Evolutionary conservation across 2,797 vertebrate species (phyloP).

Genomic region (Chiloscyllium punctatum): DNA sequence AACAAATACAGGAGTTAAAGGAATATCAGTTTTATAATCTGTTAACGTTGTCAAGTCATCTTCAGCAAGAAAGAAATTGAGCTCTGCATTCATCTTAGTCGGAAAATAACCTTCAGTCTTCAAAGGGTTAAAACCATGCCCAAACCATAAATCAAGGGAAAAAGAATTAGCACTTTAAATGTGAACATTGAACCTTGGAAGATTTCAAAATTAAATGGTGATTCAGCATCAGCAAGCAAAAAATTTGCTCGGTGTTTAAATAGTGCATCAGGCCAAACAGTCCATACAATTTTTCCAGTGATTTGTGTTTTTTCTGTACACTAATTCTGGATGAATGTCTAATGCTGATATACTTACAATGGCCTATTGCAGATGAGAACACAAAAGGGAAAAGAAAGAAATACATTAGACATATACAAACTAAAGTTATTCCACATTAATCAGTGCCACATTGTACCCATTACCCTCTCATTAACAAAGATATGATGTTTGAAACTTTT

Average conservation of each 20-base stretch:
- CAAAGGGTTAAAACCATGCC: neutral
- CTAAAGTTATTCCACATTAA: neutral
- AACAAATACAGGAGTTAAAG: neutral
- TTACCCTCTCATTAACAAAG: neutral
- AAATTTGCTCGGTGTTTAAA: neutral
- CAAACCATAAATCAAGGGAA: neutral
- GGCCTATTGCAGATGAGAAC: constrained; percentile 33
- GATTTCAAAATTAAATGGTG: neutral
- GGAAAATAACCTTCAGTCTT: neutral
- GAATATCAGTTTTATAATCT: neutral
- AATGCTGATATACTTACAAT: constrained; percentile 37
- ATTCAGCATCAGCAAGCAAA: neutral
- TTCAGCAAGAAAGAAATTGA: neutral
- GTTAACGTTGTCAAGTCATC: neutral
- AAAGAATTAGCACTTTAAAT: neutral
- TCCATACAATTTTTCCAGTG: neutral
- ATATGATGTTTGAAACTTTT: neutral
- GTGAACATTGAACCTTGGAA: neutral
- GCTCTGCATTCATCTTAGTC: neutral
- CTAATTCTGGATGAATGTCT: neutral
- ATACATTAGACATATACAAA: constrained; percentile 36
- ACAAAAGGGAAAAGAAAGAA: constrained; percentile 28
- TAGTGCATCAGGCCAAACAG: neutral
- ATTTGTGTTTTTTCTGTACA: constrained; percentile 3
- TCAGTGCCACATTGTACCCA: neutral